Conservation (phyloP, 2,888 invertebrate genomes). For the Nephrotoma guestfalica region DNA sequence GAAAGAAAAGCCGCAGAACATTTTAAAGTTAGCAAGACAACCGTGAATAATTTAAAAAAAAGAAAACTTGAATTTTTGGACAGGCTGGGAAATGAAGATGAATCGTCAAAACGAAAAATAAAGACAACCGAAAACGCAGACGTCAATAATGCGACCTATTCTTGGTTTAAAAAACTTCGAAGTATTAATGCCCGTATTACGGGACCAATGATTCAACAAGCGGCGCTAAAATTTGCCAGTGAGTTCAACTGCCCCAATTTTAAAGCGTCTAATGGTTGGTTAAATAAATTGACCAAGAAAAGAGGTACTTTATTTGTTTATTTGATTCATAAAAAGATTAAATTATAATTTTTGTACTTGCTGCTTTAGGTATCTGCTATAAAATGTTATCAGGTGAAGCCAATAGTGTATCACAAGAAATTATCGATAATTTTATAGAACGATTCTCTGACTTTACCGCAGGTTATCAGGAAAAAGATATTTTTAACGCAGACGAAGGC, state of each 20-base stretch:
- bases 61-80: background rate
- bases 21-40: background rate
- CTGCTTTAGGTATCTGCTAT: background rate
- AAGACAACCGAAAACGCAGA: background rate
- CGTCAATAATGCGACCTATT: background rate
- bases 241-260: no score
- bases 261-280: no score
- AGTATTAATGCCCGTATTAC: no score
- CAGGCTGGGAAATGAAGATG: background rate
- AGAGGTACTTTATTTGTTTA: background rate
- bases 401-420: background rate
- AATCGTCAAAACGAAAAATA: background rate
- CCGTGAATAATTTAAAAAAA: background rate
- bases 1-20: background rate
- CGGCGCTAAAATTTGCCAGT: no score
- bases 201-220: no score
- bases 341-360: background rate
- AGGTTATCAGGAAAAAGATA: background rate
- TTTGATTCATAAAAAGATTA: background rate
- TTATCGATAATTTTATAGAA: no score
- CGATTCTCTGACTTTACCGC: background rate
- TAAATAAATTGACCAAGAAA: background rate
- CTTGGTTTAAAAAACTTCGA: background rate
- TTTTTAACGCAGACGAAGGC: background rate
- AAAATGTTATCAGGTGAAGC: background rate